Evolutionary conservation across 2,888 invertebrate genomes (phyloP), one percentile per base, ranked within the genome.

Genomic region (Altica lythri): DNA sequence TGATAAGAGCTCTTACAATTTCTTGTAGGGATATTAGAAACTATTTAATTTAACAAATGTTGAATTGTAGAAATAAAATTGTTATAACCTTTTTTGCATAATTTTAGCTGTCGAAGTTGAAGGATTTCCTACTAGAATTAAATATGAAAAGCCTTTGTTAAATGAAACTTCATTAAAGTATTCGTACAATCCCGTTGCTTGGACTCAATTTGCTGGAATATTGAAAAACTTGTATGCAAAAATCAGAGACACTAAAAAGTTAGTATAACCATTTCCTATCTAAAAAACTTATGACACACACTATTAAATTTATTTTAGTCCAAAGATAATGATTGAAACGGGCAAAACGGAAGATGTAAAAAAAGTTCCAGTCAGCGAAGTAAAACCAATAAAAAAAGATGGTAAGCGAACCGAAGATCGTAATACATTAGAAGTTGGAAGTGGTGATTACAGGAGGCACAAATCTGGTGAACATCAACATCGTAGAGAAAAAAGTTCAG

Each of bases 31-130:
- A n/a, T n/a, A n/a, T n/a, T n/a, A n/a, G n/a, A n/a, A n/a, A n/a
- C n/a, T n/a, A n/a, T n/a, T n/a, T n/a, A n/a, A n/a, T n/a, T n/a
- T n/a, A n/a, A n/a, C n/a, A n/a, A n/a, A n/a, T n/a, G n/a, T n/a
- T n/a, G n/a, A n/a, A n/a, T n/a, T n/a, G n/a, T n/a, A n/a, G n/a
- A n/a, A n/a, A n/a, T n/a, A n/a, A n/a, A n/a, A n/a, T n/a, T n/a
- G n/a, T n/a, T n/a, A n/a, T n/a, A n/a, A n/a, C n/a, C n/a, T n/a
- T n/a, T n/a, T n/a, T n/a, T n/a, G n/a, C n/a, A n/a, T n/a, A n/a
- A 12, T 17, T 75, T 22, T 65, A 86, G 86, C 85, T 68, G 80
- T 87, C 14, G 78, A 78, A 35, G 75, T 82, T 25, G 79, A 81
- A 57, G 86, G 86, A 16, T 75, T 77, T 18, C 82, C 86, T 0